Conservation (phyloP, 2,797 vertebrate species). For the Dendrocincla fuliginosa region DNA sequence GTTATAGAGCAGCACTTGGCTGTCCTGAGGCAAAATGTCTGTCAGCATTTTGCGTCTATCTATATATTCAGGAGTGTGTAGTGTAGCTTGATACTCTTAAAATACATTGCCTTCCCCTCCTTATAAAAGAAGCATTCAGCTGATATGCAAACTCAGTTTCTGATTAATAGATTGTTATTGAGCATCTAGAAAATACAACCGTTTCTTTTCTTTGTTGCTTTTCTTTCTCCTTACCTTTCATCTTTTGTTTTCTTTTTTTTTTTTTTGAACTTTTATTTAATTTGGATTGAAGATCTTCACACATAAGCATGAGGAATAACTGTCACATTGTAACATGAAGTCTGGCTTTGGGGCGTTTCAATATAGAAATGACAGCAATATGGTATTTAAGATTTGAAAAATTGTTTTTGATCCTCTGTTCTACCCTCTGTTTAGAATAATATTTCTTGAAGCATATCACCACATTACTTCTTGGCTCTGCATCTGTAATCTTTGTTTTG, state of each 20-base stretch:
- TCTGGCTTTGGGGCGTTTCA: background rate
- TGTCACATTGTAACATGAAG: background rate
- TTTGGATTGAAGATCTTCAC: background rate
- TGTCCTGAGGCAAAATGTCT: background rate
- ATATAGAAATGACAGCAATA: conserved; percentile 19
- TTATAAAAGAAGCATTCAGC: background rate
- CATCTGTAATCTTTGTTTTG: conserved; percentile 52
- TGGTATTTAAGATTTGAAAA: conserved; percentile 51
- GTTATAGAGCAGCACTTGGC: background rate
- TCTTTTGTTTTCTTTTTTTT: background rate
- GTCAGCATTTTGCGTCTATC: background rate
- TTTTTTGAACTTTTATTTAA: background rate
- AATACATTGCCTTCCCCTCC: background rate
- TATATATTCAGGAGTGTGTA: background rate
- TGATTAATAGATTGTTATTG: background rate
- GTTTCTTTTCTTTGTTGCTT: background rate
- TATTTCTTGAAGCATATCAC: conserved; percentile 12
- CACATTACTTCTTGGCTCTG: background rate
- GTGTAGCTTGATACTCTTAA: background rate
- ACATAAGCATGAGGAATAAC: background rate
- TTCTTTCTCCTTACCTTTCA: background rate
- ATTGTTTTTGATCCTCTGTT: background rate
- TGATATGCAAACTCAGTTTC: background rate
- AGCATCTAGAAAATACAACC: background rate
- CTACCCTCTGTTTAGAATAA: background rate